Percentiles rank a stretch among this genome's conserved stretches.
Conservation (phyloP, 2,888 invertebrate species). For the Epinotia ramella region DNA sequence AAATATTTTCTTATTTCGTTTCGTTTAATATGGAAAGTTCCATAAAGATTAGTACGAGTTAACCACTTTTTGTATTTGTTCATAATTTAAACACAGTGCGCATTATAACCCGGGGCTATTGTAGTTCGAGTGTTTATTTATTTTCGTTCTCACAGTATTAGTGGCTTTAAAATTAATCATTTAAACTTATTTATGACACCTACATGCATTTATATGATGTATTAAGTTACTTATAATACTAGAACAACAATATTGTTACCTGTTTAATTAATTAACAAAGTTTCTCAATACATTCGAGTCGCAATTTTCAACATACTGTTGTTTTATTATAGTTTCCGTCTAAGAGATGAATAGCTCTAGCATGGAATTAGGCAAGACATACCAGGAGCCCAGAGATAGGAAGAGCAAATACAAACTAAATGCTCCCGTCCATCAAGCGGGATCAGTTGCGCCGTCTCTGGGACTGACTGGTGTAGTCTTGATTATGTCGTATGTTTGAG, state of each 20-base stretch:
- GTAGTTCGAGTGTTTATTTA: too few relatives aligned
- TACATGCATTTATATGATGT: too few relatives aligned
- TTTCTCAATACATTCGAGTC: not conserved
- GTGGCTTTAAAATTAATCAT: too few relatives aligned
- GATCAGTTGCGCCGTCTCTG: constrained; percentile 48
- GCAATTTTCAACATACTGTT: not conserved
- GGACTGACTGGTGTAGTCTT: not conserved
- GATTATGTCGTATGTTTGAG: not conserved
- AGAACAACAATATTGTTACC: too few relatives aligned
- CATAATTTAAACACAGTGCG: too few relatives aligned
- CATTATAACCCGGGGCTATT: too few relatives aligned
- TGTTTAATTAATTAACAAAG: not conserved
- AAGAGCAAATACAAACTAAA: constrained; percentile 75
- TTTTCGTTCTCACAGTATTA: too few relatives aligned
- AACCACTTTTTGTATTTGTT: too few relatives aligned
- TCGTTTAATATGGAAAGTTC: not conserved
- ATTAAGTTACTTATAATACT: too few relatives aligned
- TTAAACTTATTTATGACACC: too few relatives aligned
- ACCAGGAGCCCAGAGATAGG: constrained; percentile 76
- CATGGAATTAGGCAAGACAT: constrained; percentile 54
- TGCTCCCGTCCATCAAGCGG: constrained; percentile 66
- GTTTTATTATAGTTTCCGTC: constrained; percentile 9
- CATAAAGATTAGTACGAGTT: too few relatives aligned
- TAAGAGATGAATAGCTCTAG: constrained; percentile 11
- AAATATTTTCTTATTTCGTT: not conserved